These are phyloP conservation scores for Automeris io DNA, from an alignment of 2,888 invertebrate genomes.

Conservation along the genomic window DNA sequence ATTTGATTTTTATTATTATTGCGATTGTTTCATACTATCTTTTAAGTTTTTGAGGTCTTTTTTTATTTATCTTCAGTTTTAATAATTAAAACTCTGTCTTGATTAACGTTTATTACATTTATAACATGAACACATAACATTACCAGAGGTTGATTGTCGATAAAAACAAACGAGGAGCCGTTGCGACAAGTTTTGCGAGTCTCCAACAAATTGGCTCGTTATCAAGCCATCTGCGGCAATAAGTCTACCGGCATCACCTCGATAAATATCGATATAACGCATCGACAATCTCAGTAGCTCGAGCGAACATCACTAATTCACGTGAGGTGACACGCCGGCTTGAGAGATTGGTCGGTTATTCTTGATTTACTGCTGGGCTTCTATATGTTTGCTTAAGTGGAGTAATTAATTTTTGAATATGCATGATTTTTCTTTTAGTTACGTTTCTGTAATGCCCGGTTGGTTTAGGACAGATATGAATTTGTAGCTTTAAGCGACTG, in stretches of 20 bases:
- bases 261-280: conserved; percentile 58
- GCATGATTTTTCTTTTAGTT: conserved; percentile 3
- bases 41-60: too few relatives aligned
- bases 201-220: conserved; percentile 67
- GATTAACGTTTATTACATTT: not conserved
- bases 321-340: conserved; percentile 31
- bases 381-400: conserved; percentile 16
- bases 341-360: conserved; percentile 23
- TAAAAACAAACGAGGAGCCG: conserved; percentile 13
- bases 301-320: conserved; percentile 53
- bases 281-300: conserved; percentile 47
- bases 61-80: too few relatives aligned
- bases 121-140: not conserved
- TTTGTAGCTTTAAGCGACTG: too few relatives aligned
- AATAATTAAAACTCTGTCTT: too few relatives aligned
- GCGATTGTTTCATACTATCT: too few relatives aligned
- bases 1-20: too few relatives aligned
- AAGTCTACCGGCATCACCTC: conserved; percentile 51
- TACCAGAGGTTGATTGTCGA: not conserved
- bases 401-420: conserved; percentile 10
- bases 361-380: conserved; percentile 27
- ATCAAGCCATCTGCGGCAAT: conserved; percentile 59
- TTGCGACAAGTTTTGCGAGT: conserved; percentile 22
- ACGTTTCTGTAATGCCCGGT: not conserved
- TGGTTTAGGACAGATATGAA: not conserved